Evolutionary conservation across 2,797 vertebrate species (phyloP), one percentile per base, ranked within the genome.

Genomic region (Streptopelia turtur): DNA sequence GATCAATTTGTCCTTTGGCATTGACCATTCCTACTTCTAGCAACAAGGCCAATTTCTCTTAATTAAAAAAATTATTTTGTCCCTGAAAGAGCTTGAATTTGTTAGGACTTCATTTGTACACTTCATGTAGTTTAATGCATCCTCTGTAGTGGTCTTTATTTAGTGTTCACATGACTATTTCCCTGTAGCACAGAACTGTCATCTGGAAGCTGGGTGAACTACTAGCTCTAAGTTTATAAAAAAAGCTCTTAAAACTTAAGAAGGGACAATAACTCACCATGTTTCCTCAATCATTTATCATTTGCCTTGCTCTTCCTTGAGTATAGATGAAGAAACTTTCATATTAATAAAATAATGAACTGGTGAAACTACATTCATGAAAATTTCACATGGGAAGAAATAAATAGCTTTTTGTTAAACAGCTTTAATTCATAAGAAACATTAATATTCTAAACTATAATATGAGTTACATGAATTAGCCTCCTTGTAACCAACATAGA

Each of bases 401-500:
- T 3, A 53, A 2, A 25, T 0, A 5, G 1, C 0, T n/a, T 33
- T 70, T 56, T 74, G 17, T 43, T 31, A 79, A 64, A 18, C 12
- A 69, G 5, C 3, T 57, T 91, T 59, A 90, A 76, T 52, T 45
- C 2, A 24, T 37, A 71, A 31, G 45, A 93, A 80, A 81, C 1
- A 45, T 17, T 17, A 77, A n/a, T 37, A 69, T 66, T 69, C 8
- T 23, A 81, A 70, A 95, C 35, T 28, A 31, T 45, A 69, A 16
- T 24, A 61, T 33, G 63, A 76, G 45, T 47, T 28, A 87, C 5
- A 37, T 30, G 1, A 49, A 83, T 57, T 75, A 71, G 5, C 11
- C 57, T 53, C 8, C 17, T 33, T 84, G 25, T 16, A 77, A 89
- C 5, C 16, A 55, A 53, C 5, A 35, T 8, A 14, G 6, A 60